phyloP scores from a whole-genome alignment of 2,797 vertebrate genomes.

The Garrulus glandarius region DNA sequence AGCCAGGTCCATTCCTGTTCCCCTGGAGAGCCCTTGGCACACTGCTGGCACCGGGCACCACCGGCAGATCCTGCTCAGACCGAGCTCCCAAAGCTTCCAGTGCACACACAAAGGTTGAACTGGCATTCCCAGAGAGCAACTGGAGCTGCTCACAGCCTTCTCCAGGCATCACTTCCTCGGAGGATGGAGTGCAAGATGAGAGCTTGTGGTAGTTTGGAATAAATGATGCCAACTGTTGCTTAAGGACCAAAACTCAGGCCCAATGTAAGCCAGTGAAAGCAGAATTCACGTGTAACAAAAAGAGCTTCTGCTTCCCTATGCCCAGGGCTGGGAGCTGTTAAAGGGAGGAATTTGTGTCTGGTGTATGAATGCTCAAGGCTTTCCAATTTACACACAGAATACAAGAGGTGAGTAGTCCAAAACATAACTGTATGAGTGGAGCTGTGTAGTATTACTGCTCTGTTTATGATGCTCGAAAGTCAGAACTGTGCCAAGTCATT shows the following conservation, averaged over 20 bases:
- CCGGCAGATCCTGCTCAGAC: neutral
- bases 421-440: neutral
- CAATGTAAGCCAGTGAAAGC: neutral
- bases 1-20: neutral
- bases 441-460: neutral
- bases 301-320: neutral
- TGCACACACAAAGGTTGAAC: neutral
- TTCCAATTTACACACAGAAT: neutral
- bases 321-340: neutral
- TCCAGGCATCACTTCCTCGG: neutral
- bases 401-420: neutral
- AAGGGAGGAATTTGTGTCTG: neutral
- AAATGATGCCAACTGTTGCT: neutral
- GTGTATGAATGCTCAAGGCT: neutral
- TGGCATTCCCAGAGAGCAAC: neutral
- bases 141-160: neutral
- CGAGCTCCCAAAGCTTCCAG: neutral
- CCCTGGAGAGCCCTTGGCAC: neutral
- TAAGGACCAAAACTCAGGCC: neutral
- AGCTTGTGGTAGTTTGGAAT: neutral
- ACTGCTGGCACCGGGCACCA: neutral
- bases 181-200: neutral
- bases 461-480: neutral
- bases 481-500: neutral
- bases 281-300: neutral